Percentiles rank a stretch among this genome's conserved stretches.
Conservation (phyloP, 2,797 vertebrate genomes). For the Arctocebus calabarensis region DNA sequence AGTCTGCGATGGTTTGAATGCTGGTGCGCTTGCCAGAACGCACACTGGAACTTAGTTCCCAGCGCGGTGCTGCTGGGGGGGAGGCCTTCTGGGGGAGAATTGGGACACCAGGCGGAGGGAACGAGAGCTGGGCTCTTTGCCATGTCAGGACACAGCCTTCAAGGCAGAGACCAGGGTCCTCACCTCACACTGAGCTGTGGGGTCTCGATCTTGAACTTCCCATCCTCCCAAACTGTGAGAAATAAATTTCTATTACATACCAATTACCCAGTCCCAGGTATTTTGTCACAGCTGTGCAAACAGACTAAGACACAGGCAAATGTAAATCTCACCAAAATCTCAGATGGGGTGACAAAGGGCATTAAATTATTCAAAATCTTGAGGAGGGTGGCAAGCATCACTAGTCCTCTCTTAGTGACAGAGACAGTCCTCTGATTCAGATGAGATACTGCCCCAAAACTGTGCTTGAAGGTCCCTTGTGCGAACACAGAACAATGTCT, state of each 20-base stretch:
- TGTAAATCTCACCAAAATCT: not conserved
- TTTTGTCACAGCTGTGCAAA: not conserved
- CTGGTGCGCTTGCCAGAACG: too few species aligned
- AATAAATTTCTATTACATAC: not conserved
- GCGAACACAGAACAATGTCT: not conserved
- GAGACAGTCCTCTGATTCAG: not conserved
- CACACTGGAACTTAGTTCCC: not conserved
- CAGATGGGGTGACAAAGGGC: too few species aligned
- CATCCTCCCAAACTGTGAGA: not conserved
- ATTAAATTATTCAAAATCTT: not conserved
- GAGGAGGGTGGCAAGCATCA: accelerated
- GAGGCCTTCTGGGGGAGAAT: not conserved
- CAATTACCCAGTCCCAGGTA: accelerated
- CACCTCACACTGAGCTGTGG: too few species aligned
- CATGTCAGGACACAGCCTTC: not conserved
- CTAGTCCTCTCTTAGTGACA: not conserved
- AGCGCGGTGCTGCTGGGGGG: not conserved
- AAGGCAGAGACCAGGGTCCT: not conserved
- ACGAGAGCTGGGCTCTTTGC: too few species aligned
- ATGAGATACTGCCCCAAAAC: too few species aligned
- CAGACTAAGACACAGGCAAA: not conserved
- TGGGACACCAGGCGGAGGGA: not conserved
- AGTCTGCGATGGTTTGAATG: too few species aligned
- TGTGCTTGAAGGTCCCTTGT: not conserved
- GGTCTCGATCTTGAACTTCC: not conserved